Base-by-base conservation (phyloP, 2,113 vertebrate species). In the Cyanocitta stelleri region DNA sequence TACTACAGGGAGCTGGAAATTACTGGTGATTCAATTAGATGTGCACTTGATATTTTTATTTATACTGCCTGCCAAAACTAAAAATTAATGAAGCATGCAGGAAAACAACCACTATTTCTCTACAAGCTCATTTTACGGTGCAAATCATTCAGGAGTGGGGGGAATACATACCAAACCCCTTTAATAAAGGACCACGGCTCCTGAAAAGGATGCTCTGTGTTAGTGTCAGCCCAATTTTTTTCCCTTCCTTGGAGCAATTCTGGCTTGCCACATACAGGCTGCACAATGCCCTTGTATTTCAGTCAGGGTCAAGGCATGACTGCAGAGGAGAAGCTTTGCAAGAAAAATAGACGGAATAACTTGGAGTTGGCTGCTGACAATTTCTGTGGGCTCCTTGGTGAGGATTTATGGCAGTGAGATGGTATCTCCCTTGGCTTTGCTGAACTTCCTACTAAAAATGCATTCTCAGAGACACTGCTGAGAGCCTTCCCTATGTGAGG, bases 11-110 rank as follows among this genome's bases (percentile, higher is more conserved):
- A 97, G 75, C 7, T 95, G 72, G 90, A 95, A 97, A 94, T 97
- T 92, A 92, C 41, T 52, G 85, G 96, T 87, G 91, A 98, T 97
- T 97, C 97, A 98, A 96, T 98, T 97, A 98, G 97, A 97, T 89
- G 83, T 91, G 89, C 16, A 59, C 81, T 96, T 95, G 90, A 95
- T 97, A 94, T 91, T 97, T 96, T 96, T 96, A 98, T 97, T 97
- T 96, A 96, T 95, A 93, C 89, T 91, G 85, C 94, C 96, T 97
- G 98, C 93, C 97, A 97, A 97, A 96, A 97, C 95, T 97, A 96
- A 96, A 96, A 97, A 98, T 97, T 98, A 98, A 98, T 98, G 98
- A 97, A 97, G 96, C 69, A 9, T 93, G 93, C 86, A 95, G 94
- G 83, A 96, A 98, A 97, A 97, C 97, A 98, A 97, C 72, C 7